Evolutionary conservation across 2,113 vertebrate genomes (phyloP), one percentile per base, ranked within the genome.

Genomic region (Ovis canadensis): DNA sequence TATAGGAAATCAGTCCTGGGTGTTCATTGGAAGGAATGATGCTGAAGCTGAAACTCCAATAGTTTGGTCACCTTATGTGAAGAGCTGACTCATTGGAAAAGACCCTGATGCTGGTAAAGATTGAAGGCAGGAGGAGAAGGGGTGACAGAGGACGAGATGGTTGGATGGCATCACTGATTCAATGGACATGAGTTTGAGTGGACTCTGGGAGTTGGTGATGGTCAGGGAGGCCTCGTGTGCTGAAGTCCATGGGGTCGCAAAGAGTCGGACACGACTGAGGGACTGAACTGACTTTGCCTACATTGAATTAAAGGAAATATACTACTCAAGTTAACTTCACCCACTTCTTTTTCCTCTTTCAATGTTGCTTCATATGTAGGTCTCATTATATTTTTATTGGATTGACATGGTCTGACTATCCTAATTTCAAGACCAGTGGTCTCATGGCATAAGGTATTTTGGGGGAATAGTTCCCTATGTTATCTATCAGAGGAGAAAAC

Each of bases 291-390:
- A 64, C 77, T 64, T 77, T 88, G 40, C 27, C 50, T 86, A n/a
- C 64, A 82, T 40, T 82, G 7, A 85, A 5, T 25, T 89, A 85
- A 93, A 90, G n/a, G 57, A 90, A 97, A 83, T 40, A 87, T 6
- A 74, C 14, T 64, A 77, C 25, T 55, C 21, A 40, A 89, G 25
- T 82, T 89, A 85, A 88, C 55, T 84, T 71, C 52, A 62, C 31
- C 25, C 29, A 1, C n/a, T 82, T 86, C 15, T 27, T 67, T 87
- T 60, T 60, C 50, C 17, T 60, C 95, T 90, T 67, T 25, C 90
- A 67, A 84, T 50, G 17, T 88, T 54, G 48, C 36, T 64, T 29
- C 29, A 94, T n/a, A 88, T 4, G 2, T 27, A 88, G 27, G 23
- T 90, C 10, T 10, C 21, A 54, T 74, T 91, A 21, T 27, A 25